Conservation (phyloP, 2,113 vertebrate genomes). For the Lophura nycthemera region DNA sequence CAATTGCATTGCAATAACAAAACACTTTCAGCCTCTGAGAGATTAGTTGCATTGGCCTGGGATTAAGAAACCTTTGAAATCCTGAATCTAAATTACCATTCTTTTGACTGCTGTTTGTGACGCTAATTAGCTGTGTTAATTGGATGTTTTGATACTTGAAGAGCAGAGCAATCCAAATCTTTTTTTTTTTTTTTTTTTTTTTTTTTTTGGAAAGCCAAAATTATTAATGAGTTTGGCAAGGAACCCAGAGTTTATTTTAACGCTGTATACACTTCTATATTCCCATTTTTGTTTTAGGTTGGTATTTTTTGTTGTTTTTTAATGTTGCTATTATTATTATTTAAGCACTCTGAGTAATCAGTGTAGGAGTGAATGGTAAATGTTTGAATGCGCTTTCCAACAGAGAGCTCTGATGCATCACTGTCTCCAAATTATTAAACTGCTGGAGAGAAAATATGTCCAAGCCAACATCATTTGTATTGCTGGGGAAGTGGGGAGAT, state of each 20-base stretch:
- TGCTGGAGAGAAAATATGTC: conserved; percentile 71
- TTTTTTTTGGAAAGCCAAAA: conserved; percentile 76
- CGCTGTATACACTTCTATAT: conserved; percentile 35
- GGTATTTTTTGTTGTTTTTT: conserved; percentile 66
- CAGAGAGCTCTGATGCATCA: conserved; percentile 73
- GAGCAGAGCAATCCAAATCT: conserved; percentile 84
- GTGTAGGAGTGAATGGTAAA: conserved; percentile 73
- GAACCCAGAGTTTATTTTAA: conserved; percentile 67
- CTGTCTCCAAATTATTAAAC: conserved; percentile 77
- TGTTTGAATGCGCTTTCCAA: conserved; percentile 75
- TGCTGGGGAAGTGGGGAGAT: conserved; percentile 41
- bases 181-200: conserved; percentile 44
- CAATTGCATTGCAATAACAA: conserved; percentile 77
- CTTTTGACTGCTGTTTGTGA: conserved; percentile 87
- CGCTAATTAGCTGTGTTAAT: conserved; percentile 98
- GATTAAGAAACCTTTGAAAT: conserved; percentile 84
- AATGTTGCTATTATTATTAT: conserved; percentile 75
- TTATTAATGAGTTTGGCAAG: conserved; percentile 82
- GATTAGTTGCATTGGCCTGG: conserved; percentile 78
- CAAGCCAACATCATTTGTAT: conserved; percentile 64
- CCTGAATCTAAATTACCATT: conserved; percentile 82
- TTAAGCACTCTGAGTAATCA: conserved; percentile 70
- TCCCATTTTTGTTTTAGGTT: conserved; percentile 38
- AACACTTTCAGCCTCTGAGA: conserved; percentile 77
- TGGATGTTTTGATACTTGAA: conserved; percentile 90